These are phyloP conservation scores for Amiota communis DNA, from an alignment of 2,888 invertebrate genomes.

Conservation along the genomic window DNA sequence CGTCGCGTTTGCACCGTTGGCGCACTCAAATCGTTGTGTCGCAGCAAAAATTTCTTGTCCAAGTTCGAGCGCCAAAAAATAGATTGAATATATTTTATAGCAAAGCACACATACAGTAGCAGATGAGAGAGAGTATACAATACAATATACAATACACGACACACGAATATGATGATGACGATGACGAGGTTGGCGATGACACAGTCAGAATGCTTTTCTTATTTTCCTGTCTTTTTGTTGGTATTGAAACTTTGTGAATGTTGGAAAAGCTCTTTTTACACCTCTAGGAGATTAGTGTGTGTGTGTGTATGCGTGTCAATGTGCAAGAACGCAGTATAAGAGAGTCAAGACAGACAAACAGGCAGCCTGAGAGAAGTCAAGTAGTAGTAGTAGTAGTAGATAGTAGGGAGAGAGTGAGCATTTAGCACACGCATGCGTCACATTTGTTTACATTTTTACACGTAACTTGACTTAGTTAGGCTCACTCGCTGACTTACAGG, in stretches of 20 bases:
- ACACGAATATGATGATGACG: too few species aligned
- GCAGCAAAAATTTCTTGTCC: not conserved
- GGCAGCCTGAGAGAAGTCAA: constrained; percentile 26
- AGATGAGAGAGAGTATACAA: too few species aligned
- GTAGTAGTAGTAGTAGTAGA: not conserved
- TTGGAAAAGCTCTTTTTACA: constrained; percentile 8
- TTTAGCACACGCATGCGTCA: constrained; percentile 55
- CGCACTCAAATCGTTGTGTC: constrained; percentile 22
- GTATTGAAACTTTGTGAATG: not conserved
- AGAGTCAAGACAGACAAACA: not conserved
- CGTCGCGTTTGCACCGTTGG: constrained; percentile 5
- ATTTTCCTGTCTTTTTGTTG: too few species aligned
- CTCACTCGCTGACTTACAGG: constrained; percentile 3
- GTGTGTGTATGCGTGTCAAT: not conserved
- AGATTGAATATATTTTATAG: constrained; percentile 27
- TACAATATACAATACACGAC: too few species aligned
- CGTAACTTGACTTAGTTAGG: constrained; percentile 38
- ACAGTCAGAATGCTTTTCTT: too few species aligned
- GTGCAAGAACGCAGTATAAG: not conserved
- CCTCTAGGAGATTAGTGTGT: not conserved
- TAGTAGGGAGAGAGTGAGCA: not conserved
- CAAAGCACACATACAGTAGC: not conserved
- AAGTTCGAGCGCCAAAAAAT: constrained; percentile 25
- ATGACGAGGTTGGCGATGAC: too few species aligned
- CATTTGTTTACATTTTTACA: constrained; percentile 62